A percentile compares a stretch with the other conserved stretches of the same genome.
Conservation (phyloP, 2,113 vertebrate genomes). For the Perca fluviatilis region DNA sequence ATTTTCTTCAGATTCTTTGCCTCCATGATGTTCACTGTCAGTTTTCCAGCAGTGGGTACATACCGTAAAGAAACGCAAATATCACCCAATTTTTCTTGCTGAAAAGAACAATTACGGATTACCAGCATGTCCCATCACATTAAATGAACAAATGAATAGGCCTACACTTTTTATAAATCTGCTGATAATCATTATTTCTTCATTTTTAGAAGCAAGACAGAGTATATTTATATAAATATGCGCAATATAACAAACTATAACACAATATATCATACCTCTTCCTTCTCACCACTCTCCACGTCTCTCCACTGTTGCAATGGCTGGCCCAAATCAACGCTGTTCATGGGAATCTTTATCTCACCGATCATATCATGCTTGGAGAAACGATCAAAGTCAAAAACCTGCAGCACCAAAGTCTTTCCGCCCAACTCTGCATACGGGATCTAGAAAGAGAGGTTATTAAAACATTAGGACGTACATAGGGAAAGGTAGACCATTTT, state of each 20-base stretch:
- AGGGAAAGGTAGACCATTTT: background rate
- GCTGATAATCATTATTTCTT: background rate
- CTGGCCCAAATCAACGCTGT: slow-evolving; percentile 89
- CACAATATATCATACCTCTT: slow-evolving; percentile 85
- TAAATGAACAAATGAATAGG: background rate
- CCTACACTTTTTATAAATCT: background rate
- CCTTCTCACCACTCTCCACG: slow-evolving; percentile 88
- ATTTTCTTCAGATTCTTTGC: slow-evolving; percentile 93
- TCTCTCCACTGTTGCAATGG: slow-evolving; percentile 90
- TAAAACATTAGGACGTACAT: background rate
- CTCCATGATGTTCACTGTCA: slow-evolving; percentile 92
- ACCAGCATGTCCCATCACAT: background rate
- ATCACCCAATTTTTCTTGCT: slow-evolving; percentile 91
- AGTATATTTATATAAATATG: background rate
- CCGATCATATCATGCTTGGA: slow-evolving; percentile 94
- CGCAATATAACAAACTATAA: background rate
- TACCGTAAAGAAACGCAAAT: slow-evolving; percentile 93
- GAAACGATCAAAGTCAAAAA: slow-evolving; percentile 94
- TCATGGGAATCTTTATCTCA: slow-evolving; percentile 92
- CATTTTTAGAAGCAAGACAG: background rate
- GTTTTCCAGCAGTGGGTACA: slow-evolving; percentile 91
- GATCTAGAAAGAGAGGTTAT: slow-evolving; percentile 77
- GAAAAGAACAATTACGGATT: slow-evolving; percentile 9
- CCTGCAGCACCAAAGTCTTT: slow-evolving; percentile 89
- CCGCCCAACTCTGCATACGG: slow-evolving; percentile 93